Base-by-base conservation (phyloP, 2,888 invertebrate genomes). In the Steromphala cineraria region DNA sequence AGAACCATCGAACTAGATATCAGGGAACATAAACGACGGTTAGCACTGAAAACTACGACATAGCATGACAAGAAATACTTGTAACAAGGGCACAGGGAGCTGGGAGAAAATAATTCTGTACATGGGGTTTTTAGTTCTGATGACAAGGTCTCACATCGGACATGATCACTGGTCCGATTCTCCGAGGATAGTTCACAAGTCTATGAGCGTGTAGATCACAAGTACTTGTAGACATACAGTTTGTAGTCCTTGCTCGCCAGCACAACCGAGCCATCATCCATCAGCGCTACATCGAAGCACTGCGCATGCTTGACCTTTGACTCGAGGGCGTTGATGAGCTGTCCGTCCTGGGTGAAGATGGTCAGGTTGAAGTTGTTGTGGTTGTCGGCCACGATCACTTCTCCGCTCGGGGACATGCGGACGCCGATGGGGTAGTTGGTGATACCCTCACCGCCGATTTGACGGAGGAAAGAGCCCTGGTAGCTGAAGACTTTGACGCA, bases 331-430 rank as follows among this genome's bases (percentile, higher is more conserved):
- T 98, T 98, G 79, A 99, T 97, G 92, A 99, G 95, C 93, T 97
- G 97, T 19, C 99, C 99, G 92, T 99, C 98, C 94, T 99, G 93
- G 46, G 89, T 92, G 95, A 99, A 99, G 94, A 99, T 98, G 91
- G 99, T 99, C 94, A 99, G 95, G 94, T 99, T 99, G 95, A 99
- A 99, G 94, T 99, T 99, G 95, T 99, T 99, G 94, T 99, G 99
- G 95, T 99, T 99, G 95, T 99, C 99, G 77, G 99, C 99, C 88
- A 99, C 98, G 86, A 99, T 95, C 86, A 99, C 98, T 94, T 99
- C 99, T 52, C 99, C 99, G 80, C 97, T 96, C 4, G 97, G 96
- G 94, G 99, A 99, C 92, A 99, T 99, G 87, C 99, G 99, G 8
- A 99, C 99, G 21, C 99, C 99, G 89, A 99, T 99, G 2, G 99